Conservation (phyloP, 2,113 vertebrate species). For the Pholis gunnellus region DNA sequence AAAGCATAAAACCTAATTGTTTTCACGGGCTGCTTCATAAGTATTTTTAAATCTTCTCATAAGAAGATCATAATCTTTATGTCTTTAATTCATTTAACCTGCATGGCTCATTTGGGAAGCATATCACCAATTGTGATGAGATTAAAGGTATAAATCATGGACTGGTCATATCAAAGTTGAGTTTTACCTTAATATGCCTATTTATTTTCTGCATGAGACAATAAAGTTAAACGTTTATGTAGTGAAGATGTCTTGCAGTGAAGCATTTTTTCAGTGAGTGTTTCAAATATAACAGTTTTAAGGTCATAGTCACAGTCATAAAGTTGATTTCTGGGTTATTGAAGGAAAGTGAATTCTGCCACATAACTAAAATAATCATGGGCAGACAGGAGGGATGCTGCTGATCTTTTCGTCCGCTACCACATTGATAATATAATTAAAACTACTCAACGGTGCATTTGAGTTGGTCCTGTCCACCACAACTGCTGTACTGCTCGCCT, state of each 20-base stretch:
- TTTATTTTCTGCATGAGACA: slow-evolving; percentile 36
- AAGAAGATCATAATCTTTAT: slow-evolving; percentile 38
- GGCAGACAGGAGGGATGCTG: background rate
- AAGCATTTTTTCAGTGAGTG: slow-evolving; percentile 7
- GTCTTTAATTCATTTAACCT: slow-evolving; percentile 34
- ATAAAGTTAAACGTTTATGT: slow-evolving; percentile 25
- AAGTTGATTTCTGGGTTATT: background rate
- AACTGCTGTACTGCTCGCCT: background rate
- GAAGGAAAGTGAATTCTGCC: slow-evolving; percentile 3
- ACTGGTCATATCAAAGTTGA: slow-evolving; percentile 21
- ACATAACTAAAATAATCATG: background rate
- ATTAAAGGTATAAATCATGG: slow-evolving; percentile 24
- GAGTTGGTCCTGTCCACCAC: background rate
- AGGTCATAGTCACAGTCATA: background rate
- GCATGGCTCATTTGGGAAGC: slow-evolving; percentile 45
- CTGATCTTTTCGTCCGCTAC: background rate
- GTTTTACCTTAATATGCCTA: slow-evolving; percentile 12
- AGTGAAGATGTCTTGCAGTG: background rate
- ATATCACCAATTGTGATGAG: slow-evolving; percentile 28
- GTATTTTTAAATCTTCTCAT: slow-evolving; percentile 15
- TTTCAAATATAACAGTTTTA: slow-evolving; percentile 14
- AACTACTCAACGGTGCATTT: background rate
- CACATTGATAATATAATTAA: background rate
- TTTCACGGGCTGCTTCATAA: background rate
- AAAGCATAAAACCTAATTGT: background rate